Evolutionary conservation across 2,888 invertebrate genomes (phyloP), one percentile per base, ranked within the genome.

Genomic region (Trachelus troglodyta): DNA sequence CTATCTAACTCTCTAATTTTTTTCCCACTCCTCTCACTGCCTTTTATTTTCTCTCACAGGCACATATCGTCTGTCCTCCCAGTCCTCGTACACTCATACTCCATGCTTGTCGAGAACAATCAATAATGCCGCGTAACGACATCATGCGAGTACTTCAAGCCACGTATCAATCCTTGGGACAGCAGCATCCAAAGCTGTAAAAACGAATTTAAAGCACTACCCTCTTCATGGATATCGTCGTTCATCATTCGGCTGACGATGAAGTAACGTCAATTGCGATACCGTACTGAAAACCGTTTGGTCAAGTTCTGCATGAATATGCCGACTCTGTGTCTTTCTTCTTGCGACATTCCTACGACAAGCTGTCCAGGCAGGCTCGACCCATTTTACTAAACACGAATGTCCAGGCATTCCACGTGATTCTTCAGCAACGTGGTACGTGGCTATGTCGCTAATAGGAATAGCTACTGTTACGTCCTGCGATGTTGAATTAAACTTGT

Each of bases 51-150:
- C n/a, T 31, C 12, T 77, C 37, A 23, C 56, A 56, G 56, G 9
- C 23, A 56, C 23, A 56, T 56, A 56, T 56, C 56, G 2, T 23
- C 56, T 56, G 6, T 56, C 23, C 56, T 23, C 23, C 56, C 56
- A 56, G 56, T 56, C 56, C 56, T 56, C 56, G 23, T 56, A 56
- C 56, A 9, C 56, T 2, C 23, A 2, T 9, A 23, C 56, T 9
- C 23, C 56, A 56, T 56, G 23, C 56, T 56, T 23, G 56, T 56
- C 56, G 23, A 79, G 77, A 79, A 81, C 78, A 86, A 87, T 87
- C 85, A 83, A 87, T 87, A 87, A 83, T 81, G 77, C 84, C 83
- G 84, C 82, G 79, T 81, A 81, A 84, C 82, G 77, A 81, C 79
- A 76, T 40, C 34, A 56, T 23, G 23, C 56, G 2, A 56, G 6